Percentiles rank a stretch among this genome's conserved stretches.
phyloP scores from a whole-genome alignment of 2,113 vertebrate species.

The Barbus barbus region DNA sequence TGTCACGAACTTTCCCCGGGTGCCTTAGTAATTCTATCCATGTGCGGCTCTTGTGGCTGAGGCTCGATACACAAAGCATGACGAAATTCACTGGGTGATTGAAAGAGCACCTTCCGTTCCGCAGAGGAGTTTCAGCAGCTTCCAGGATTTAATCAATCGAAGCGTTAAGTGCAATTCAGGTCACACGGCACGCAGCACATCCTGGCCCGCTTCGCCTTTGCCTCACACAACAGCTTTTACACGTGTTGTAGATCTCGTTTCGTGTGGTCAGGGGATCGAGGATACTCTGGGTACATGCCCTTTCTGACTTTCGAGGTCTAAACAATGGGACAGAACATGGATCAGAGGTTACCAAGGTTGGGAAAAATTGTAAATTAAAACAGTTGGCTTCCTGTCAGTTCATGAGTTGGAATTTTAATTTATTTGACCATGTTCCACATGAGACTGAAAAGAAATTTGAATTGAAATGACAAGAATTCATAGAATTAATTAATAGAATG shows the following conservation, averaged over 20 bases:
- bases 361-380: background rate
- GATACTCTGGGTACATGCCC: background rate
- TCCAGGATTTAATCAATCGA: slow-evolving; percentile 43
- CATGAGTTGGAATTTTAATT: background rate
- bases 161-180: slow-evolving; percentile 36
- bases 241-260: background rate
- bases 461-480: background rate
- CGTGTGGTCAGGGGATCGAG: background rate
- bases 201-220: background rate
- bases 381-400: background rate
- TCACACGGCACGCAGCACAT: slow-evolving; percentile 28
- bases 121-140: slow-evolving; percentile 12
- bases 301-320: background rate
- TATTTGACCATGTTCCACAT: background rate
- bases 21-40: slow-evolving; percentile 38
- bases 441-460: background rate
- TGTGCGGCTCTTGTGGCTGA: slow-evolving; percentile 37
- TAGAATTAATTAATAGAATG: background rate
- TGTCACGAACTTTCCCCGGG: background rate
- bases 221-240: background rate
- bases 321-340: background rate
- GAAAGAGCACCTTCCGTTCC: slow-evolving; percentile 42
- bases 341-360: background rate
- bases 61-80: slow-evolving; percentile 36
- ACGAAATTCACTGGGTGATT: slow-evolving; percentile 39